Percentiles rank a stretch among this genome's conserved stretches.
These are phyloP conservation scores for Hemiscyllium ocellatum DNA, from an alignment of 2,113 vertebrate genomes.

Conservation along the genomic window DNA sequence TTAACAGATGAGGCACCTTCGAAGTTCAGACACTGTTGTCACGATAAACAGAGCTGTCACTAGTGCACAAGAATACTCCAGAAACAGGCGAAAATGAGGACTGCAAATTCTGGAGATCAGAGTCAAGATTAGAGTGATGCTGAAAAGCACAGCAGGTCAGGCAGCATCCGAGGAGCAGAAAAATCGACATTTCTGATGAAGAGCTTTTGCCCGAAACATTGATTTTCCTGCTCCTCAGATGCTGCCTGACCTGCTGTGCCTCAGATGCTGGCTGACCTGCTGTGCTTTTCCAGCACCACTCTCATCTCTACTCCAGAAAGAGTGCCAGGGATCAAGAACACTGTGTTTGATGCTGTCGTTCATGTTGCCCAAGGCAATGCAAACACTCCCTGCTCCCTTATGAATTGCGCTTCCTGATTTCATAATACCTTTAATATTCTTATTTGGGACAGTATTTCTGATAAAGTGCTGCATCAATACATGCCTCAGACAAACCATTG, in stretches of 20 bases:
- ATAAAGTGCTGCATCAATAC: not conserved
- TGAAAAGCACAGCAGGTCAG: no score
- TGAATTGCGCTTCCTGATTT: not conserved
- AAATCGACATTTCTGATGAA: no score
- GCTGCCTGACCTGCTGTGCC: no score
- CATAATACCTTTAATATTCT: not conserved
- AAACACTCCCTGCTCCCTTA: not conserved
- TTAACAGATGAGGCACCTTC: not conserved
- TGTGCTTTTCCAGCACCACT: no score
- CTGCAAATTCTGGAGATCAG: no score
- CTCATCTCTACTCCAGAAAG: not conserved
- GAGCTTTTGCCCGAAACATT: no score
- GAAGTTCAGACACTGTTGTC: not conserved
- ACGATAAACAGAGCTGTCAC: not conserved
- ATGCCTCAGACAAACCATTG: not conserved
- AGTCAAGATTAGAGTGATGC: no score
- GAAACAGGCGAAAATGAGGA: not conserved
- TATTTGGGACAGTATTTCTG: not conserved
- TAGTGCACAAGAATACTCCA: not conserved
- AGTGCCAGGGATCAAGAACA: not conserved
- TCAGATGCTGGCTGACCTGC: no score
- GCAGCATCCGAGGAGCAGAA: no score
- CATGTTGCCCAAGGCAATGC: not conserved
- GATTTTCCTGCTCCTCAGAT: no score
- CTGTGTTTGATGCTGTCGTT: not conserved